These are phyloP conservation scores for Congeria kusceri DNA, from an alignment of 2,888 invertebrate species.

Conservation along the genomic window DNA sequence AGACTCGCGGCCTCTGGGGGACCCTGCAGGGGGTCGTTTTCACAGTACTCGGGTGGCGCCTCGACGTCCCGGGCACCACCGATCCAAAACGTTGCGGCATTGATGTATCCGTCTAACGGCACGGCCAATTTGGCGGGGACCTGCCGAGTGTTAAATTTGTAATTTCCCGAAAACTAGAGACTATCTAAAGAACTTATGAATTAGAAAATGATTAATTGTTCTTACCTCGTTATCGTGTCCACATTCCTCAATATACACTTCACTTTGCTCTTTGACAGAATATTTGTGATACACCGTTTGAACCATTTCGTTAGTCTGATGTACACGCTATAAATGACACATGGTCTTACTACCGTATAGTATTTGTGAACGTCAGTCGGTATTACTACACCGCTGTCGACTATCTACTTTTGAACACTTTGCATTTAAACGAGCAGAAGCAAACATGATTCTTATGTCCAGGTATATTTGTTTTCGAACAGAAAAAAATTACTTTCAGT, in stretches of 20 bases:
- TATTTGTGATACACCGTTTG: slow-evolving; percentile 4
- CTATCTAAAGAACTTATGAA: slow-evolving; percentile 29
- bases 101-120: background rate
- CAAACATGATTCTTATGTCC: too few species aligned
- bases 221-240: slow-evolving; percentile 35
- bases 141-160: slow-evolving; percentile 53
- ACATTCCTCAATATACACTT: slow-evolving; percentile 18
- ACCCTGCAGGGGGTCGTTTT: slow-evolving; percentile 38
- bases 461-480: too few species aligned
- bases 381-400: too few species aligned
- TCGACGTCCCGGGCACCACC: slow-evolving; percentile 14
- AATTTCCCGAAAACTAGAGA: slow-evolving; percentile 35
- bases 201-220: slow-evolving; percentile 18
- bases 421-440: too few species aligned
- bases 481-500: too few species aligned
- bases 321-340: slow-evolving; percentile 36
- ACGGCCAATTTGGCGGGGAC: slow-evolving; percentile 50
- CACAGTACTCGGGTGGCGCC: slow-evolving; percentile 34
- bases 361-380: too few species aligned
- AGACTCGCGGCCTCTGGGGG: slow-evolving; percentile 20
- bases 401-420: too few species aligned
- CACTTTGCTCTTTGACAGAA: slow-evolving; percentile 23
- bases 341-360: slow-evolving; percentile 7
- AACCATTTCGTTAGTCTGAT: slow-evolving; percentile 7
- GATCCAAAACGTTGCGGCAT: slow-evolving; percentile 12